Conservation (phyloP, 2,888 invertebrate genomes). For the Xestia xanthographa region DNA sequence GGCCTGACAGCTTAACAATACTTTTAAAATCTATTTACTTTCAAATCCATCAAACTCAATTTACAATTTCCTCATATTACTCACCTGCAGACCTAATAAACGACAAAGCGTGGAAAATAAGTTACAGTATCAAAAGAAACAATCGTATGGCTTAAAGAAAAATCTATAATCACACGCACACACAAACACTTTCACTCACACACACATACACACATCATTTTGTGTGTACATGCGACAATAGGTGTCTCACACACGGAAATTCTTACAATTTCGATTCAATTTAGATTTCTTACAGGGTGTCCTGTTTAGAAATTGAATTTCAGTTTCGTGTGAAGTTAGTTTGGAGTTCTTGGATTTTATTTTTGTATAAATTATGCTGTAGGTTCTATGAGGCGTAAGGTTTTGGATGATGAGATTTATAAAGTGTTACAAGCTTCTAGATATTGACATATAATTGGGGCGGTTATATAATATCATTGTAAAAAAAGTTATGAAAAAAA, state of each 20-base stretch:
- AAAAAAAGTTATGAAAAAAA: background rate
- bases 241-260: slow-evolving; percentile 71
- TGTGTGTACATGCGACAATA: slow-evolving; percentile 52
- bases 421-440: background rate
- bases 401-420: background rate
- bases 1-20: too few relatives aligned
- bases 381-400: background rate
- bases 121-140: slow-evolving; percentile 51
- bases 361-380: slow-evolving; percentile 1
- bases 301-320: slow-evolving; percentile 59
- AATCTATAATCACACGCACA: slow-evolving; percentile 49
- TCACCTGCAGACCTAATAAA: slow-evolving; percentile 25
- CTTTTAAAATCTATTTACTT: background rate
- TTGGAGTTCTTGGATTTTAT: slow-evolving; percentile 22
- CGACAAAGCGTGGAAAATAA: slow-evolving; percentile 31
- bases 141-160: slow-evolving; percentile 54
- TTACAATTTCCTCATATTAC: background rate
- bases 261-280: slow-evolving; percentile 81
- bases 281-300: slow-evolving; percentile 78
- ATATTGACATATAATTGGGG: too few relatives aligned
- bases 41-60: background rate
- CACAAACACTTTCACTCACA: background rate
- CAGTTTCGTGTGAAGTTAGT: slow-evolving; percentile 29
- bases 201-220: background rate
- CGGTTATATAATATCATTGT: background rate